phyloP scores from a whole-genome alignment of 2,113 vertebrate species.

The Hystrix brachyura region DNA sequence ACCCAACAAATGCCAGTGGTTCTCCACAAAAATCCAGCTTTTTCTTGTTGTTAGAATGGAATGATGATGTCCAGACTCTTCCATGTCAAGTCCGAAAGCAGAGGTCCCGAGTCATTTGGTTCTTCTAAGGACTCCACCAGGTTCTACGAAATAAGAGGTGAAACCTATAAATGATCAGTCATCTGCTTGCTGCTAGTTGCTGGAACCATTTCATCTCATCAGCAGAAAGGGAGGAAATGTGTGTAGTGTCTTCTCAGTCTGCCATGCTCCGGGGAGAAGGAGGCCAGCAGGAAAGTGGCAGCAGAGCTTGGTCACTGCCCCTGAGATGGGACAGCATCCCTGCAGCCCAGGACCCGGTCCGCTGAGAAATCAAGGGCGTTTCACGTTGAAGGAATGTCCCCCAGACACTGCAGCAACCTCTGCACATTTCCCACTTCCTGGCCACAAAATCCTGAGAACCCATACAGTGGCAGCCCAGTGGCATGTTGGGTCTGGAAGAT shows the following conservation, averaged over 20 bases:
- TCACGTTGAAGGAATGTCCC: neutral
- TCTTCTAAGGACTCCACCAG: neutral
- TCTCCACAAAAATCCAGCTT: neutral
- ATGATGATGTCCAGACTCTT: neutral
- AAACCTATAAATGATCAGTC: neutral
- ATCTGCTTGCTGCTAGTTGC: neutral
- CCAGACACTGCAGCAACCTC: neutral
- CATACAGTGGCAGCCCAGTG: neutral
- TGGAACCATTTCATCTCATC: neutral
- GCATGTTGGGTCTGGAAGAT: neutral
- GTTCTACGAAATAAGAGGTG: neutral
- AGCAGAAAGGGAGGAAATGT: neutral
- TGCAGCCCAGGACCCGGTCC: neutral
- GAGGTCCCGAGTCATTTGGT: neutral
- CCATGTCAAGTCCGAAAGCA: neutral
- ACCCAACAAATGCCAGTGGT: neutral
- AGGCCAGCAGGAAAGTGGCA: neutral
- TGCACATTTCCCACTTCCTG: neutral
- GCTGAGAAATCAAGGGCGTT: neutral
- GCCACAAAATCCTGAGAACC: neutral
- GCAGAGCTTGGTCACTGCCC: neutral
- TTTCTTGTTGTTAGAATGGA: neutral
- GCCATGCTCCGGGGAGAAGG: neutral
- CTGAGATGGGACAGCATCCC: rapidly evolving
- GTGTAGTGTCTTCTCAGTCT: neutral